These are phyloP conservation scores for Eumaeus atala DNA, from an alignment of 1,140 invertebrate species.

Conservation along the genomic window DNA sequence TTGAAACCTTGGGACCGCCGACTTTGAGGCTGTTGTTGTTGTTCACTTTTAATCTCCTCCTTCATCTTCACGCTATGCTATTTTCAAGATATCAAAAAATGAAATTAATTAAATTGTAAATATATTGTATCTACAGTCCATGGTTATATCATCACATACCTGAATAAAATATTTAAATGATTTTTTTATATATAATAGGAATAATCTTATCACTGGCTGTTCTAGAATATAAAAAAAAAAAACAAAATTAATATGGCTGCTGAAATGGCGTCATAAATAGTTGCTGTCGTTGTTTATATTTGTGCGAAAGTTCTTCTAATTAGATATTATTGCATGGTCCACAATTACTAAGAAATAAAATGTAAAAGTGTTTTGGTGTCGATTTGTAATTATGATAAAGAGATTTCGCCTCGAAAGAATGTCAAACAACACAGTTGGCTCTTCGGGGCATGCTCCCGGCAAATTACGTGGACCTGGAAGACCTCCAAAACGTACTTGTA, in stretches of 20 bases:
- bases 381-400: conserved; percentile 47
- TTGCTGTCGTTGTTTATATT: conserved; percentile 71
- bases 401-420: conserved; percentile 41
- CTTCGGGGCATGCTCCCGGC: conserved; percentile 68
- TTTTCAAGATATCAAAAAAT: too few species aligned
- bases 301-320: conserved; percentile 37
- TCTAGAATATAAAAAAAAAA: conserved; percentile 22
- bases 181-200: too few species aligned
- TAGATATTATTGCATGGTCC: conserved; percentile 19
- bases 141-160: too few species aligned
- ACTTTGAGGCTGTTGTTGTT: too few species aligned
- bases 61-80: too few species aligned
- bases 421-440: conserved; percentile 70
- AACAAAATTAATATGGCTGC: conserved; percentile 60
- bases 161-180: too few species aligned
- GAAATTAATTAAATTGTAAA: too few species aligned
- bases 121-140: too few species aligned
- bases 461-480: conserved; percentile 80
- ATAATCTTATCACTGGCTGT: too few species aligned
- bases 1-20: too few species aligned
- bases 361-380: conserved; percentile 30
- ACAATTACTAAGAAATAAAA: conserved; percentile 19
- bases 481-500: conserved; percentile 86
- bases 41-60: too few species aligned
- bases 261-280: conserved; percentile 70